Evolutionary conservation across 2,113 vertebrate genomes (phyloP), one percentile per base, ranked within the genome.

Genomic region (Alligator sinensis): DNA sequence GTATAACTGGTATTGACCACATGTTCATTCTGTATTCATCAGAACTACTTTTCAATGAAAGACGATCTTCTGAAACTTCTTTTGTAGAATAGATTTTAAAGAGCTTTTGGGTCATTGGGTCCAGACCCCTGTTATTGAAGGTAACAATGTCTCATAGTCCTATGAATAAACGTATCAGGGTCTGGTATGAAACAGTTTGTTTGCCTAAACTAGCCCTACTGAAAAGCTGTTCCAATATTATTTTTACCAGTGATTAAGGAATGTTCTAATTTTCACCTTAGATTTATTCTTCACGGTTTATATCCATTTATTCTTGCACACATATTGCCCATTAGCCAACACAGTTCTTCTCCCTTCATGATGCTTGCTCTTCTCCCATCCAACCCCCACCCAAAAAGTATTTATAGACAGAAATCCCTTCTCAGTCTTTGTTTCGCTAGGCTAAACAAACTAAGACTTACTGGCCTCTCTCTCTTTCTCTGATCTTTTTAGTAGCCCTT

Each of bases 211-310:
- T 55, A 10, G 63, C 18, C 2, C 13, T 78, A 16, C n/a, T 64
- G 57, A 13, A 88, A 92, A 63, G 15, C 2, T 83, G 27, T 25
- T 13, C 84, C 70, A 64, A 7, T 80, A 55, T 0, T 0, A 19
- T 77, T 87, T 82, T 77, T 5, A 5, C 77, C 82, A 95, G 14
- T 22, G 90, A 90, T 84, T 70, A 88, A 24, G 22, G 88, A 72
- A 77, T 11, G 77, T 77, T 18, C 78, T 78, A 27, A 82, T 90
- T 89, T 80, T 64, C 28, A 87, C 18, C 4, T 55, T 91, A 47
- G 88, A 5, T 17, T 59, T 58, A 79, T 60, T 78, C 34, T 58
- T 38, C 66, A 60, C 55, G 34, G 6, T 82, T 87, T 9, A 18
- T 80, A 75, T 27, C 9, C 75, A 34, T 34, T 9, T 70, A n/a